phyloP scores from a whole-genome alignment of 2,888 invertebrate genomes.

The Cephus spinipes region DNA sequence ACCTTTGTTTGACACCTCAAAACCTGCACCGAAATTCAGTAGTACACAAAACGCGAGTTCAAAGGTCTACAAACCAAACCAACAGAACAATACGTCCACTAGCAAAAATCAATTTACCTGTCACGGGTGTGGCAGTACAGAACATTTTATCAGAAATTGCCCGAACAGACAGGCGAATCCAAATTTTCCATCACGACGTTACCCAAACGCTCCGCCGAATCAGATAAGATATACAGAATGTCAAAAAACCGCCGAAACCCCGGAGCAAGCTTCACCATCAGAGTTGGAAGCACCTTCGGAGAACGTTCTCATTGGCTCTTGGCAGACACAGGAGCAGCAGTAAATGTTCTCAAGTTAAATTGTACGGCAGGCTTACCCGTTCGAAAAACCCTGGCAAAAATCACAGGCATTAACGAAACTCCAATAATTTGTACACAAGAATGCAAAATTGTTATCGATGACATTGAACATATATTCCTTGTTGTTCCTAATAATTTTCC shows the following conservation, averaged over 20 bases:
- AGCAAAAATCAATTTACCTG: no score
- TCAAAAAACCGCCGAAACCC: no score
- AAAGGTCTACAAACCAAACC: no score
- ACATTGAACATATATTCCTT: slow-evolving; percentile 9
- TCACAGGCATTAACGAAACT: slow-evolving; percentile 16
- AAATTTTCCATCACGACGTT: no score
- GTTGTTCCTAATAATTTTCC: slow-evolving; percentile 19
- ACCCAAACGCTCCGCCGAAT: no score
- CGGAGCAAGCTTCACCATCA: no score
- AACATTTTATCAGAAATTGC: slow-evolving; percentile 18
- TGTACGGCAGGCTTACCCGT: slow-evolving; percentile 9
- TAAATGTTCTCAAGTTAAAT: slow-evolving; percentile 19
- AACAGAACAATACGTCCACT: no score
- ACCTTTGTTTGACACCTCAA: no score
- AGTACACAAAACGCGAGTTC: no score
- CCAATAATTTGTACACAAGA: slow-evolving; percentile 13
- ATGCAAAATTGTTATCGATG: slow-evolving; percentile 11
- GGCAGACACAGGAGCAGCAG: slow-evolving; percentile 22
- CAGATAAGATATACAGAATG: no score
- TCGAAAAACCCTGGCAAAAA: slow-evolving; percentile 1
- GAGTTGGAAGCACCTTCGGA: no score
- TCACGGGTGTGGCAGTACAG: slow-evolving; percentile 4
- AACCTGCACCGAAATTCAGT: no score
- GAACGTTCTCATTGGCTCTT: slow-evolving; percentile 5
- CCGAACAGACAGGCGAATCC: not conserved